Base-by-base conservation (phyloP, 2,888 invertebrate genomes). In the Candidula unifasciata region DNA sequence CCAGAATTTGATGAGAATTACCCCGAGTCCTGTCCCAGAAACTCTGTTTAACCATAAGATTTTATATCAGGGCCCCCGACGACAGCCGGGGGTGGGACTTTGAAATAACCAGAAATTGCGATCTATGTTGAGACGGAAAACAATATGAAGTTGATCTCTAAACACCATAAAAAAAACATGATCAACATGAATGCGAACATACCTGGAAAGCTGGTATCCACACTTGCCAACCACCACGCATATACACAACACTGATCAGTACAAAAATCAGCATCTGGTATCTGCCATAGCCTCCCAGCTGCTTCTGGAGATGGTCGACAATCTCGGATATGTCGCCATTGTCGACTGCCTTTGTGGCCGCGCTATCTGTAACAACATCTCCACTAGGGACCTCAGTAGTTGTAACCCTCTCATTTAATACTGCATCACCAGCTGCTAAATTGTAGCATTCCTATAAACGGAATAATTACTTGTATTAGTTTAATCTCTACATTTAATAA, bases 171-270 rank as follows among this genome's bases (percentile, higher is more conserved):
- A 44, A 6, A 44, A 13, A 44, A 44, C 44, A 13, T 44, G n/a
- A n/a, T n/a, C n/a, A n/a, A n/a, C n/a, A n/a, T n/a, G n/a, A n/a
- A n/a, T n/a, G n/a, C n/a, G 60, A 44, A 24, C n/a, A 10, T 44
- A 83, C 83, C 83, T 83, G 83, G 64, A 66, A 83, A 27, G 91
- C 87, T 27, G 89, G 88, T n/a, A 86, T 88, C 74, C 91, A 87
- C 16, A 90, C 89, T 57, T 89, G 90, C 90, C 90, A 91, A 13
- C 89, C 88, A 44, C 91, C 91, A 54, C 91, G 85, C 88, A 92
- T 87, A 87, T 90, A 89, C 13, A 91, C 87, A 60, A 90, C 85
- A 10, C 90, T 87, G 37, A 91, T 81, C 37, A 87, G 76, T 3
- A 89, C 27, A 84, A 86, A 91, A 5, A 90, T 81, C 18, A 90